phyloP scores from a whole-genome alignment of 1,140 invertebrate species.

The Pseudomyrmex flavicornis region DNA sequence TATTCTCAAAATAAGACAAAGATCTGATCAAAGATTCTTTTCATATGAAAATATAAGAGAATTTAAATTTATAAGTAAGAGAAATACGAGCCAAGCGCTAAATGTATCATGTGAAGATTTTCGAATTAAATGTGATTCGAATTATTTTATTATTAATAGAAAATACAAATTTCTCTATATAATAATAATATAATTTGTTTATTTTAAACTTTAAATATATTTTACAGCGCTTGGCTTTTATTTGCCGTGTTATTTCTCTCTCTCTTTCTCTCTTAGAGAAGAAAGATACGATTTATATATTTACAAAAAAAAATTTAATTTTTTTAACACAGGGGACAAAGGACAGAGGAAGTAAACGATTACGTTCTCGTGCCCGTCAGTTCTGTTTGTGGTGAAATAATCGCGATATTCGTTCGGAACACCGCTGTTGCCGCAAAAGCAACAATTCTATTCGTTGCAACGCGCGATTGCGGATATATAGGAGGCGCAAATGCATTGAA shows the following conservation, averaged over 20 bases:
- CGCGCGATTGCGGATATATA: slow-evolving; percentile 46
- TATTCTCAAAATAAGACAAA: slow-evolving; percentile 35
- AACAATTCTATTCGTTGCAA: slow-evolving; percentile 49
- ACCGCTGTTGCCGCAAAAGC: slow-evolving; percentile 58
- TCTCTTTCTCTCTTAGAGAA: no score
- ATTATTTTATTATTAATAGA: no score
- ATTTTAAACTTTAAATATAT: no score
- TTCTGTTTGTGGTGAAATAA: slow-evolving; percentile 17
- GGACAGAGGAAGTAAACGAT: slow-evolving; percentile 32
- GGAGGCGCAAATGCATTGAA: slow-evolving; percentile 51
- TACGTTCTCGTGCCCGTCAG: slow-evolving; percentile 42
- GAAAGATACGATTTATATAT: no score
- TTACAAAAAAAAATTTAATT: slow-evolving; percentile 9
- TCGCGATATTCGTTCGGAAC: slow-evolving; percentile 52
- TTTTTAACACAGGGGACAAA: neutral
- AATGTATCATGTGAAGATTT: no score
- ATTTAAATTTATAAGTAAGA: no score
- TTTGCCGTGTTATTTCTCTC: no score
- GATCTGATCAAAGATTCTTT: slow-evolving; percentile 15
- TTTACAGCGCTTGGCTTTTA: no score
- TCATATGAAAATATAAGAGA: slow-evolving; percentile 13
- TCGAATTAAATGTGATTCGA: no score
- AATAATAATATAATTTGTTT: no score
- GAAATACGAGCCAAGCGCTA: no score
- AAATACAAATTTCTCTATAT: no score